These are phyloP conservation scores for Malacoctenus gilli DNA, from an alignment of 2,797 vertebrate species.

Conservation along the genomic window DNA sequence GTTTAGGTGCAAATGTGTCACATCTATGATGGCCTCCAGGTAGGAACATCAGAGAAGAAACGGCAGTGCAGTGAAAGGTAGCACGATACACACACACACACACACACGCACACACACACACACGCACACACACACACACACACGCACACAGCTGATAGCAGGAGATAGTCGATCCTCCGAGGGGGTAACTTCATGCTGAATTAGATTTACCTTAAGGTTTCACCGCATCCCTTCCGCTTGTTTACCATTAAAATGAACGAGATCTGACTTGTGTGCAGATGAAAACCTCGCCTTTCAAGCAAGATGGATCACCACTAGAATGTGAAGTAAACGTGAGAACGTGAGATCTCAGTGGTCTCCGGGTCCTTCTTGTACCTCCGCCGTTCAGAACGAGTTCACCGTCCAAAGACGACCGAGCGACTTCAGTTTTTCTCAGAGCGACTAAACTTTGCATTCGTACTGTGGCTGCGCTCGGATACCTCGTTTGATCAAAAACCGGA, in stretches of 20 bases:
- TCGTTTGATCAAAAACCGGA: too few relatives aligned
- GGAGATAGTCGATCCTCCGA: conserved; percentile 49
- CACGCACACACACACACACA: conserved; percentile 13
- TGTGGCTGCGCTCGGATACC: too few relatives aligned
- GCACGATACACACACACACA: conserved; percentile 10
- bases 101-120: conserved; percentile 15
- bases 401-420: too few relatives aligned
- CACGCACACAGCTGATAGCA: conserved; percentile 36
- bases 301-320: too few relatives aligned
- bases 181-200: conserved; percentile 59
- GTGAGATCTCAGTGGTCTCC: too few relatives aligned
- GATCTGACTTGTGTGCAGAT: conserved; percentile 38
- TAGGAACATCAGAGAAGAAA: conserved; percentile 43
- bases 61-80: conserved; percentile 27
- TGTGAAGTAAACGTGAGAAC: too few relatives aligned
- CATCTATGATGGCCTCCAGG: conserved; percentile 27
- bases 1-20: conserved; percentile 25
- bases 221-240: conserved; percentile 39
- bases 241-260: conserved; percentile 46
- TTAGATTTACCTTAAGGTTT: conserved; percentile 54
- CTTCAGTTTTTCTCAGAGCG: too few relatives aligned
- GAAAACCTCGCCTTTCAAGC: too few relatives aligned
- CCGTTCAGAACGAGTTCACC: too few relatives aligned
- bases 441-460: too few relatives aligned
- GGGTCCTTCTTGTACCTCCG: too few relatives aligned